These are phyloP conservation scores for Neodiprion lecontei DNA, from an alignment of 1,140 invertebrate species.

Conservation along the genomic window DNA sequence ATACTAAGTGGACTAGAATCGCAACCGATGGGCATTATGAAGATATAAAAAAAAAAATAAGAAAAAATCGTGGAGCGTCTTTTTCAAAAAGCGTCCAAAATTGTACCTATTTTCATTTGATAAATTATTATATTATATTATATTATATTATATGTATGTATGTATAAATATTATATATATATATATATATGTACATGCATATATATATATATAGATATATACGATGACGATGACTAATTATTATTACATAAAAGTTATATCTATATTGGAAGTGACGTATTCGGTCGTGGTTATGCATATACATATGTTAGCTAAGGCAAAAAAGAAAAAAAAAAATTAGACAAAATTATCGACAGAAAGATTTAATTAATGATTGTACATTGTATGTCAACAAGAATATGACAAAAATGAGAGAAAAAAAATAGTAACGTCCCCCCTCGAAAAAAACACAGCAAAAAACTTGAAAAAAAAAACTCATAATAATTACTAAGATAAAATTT, in stretches of 20 bases:
- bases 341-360: constrained; percentile 28
- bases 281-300: constrained; percentile 57
- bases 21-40: constrained; percentile 64
- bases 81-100: constrained; percentile 62
- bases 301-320: constrained; percentile 58
- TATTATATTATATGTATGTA: constrained; percentile 44
- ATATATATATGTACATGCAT: constrained; percentile 1
- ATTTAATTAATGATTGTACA: constrained; percentile 53
- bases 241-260: constrained; percentile 60
- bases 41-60: constrained; percentile 44
- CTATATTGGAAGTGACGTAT: constrained; percentile 63
- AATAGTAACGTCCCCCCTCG: not conserved
- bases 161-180: constrained; percentile 51
- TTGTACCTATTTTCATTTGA: constrained; percentile 65
- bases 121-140: constrained; percentile 50
- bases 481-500: not conserved
- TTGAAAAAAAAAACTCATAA: not conserved
- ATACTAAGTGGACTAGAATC: constrained; percentile 64
- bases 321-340: constrained; percentile 28
- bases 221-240: constrained; percentile 58
- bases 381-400: constrained; percentile 55
- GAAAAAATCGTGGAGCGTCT: constrained; percentile 59
- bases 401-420: constrained; percentile 7
- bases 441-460: not conserved
- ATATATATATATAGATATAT: constrained; percentile 34